phyloP scores from a whole-genome alignment of 2,888 invertebrate species.

The Nemurella pictetii region DNA sequence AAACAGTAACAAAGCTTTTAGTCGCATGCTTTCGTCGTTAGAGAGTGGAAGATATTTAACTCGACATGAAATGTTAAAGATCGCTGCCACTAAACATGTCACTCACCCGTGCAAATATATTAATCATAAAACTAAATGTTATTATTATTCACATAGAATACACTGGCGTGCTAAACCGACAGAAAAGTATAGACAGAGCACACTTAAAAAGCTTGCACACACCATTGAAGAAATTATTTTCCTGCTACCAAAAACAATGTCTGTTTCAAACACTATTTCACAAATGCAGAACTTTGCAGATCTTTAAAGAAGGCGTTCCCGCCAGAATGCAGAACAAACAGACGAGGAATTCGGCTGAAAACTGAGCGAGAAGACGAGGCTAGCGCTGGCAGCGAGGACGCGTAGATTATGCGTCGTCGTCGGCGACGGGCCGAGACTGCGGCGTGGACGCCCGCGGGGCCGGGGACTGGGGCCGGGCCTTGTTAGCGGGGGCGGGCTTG shows the following conservation, averaged over 20 bases:
- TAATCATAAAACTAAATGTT: not conserved
- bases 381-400: not conserved
- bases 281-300: not conserved
- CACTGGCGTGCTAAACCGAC: not conserved
- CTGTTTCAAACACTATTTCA: no score
- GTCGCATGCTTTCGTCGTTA: constrained; percentile 20
- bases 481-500: constrained; percentile 53
- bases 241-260: not conserved
- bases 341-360: not conserved
- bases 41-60: constrained; percentile 6
- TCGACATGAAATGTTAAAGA: not conserved
- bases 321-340: not conserved
- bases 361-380: no score
- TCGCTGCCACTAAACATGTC: constrained; percentile 8
- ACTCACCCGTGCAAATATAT: constrained; percentile 29
- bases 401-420: constrained; percentile 38
- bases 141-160: not conserved
- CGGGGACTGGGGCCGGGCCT: constrained; percentile 58
- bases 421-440: constrained; percentile 46
- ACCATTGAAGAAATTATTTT: not conserved
- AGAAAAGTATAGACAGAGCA: not conserved
- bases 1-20: not conserved
- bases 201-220: not conserved
- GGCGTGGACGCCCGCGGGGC: constrained; percentile 46
- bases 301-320: not conserved